These are phyloP conservation scores for Mastacembelus armatus DNA, from an alignment of 2,797 vertebrate species.

Conservation along the genomic window DNA sequence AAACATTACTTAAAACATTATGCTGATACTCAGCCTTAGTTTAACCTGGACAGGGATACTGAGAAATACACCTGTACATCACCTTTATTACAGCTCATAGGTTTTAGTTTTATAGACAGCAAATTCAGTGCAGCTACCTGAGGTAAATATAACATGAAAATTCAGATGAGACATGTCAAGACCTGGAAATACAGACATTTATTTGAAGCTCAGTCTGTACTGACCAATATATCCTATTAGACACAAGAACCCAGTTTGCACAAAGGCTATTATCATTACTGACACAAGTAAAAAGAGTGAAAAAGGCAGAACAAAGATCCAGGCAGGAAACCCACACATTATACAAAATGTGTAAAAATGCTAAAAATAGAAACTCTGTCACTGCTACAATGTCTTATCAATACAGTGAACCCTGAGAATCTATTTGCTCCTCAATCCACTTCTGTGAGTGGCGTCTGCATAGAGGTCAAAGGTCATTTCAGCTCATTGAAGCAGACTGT, in stretches of 20 bases:
- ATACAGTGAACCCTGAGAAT: conserved; percentile 57
- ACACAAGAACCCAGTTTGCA: conserved; percentile 45
- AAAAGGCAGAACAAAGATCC: conserved; percentile 21
- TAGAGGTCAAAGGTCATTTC: conserved; percentile 38
- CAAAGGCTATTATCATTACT: conserved; percentile 22
- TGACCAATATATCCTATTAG: conserved; percentile 27
- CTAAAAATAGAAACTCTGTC: conserved; percentile 43
- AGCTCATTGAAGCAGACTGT: conserved; percentile 3
- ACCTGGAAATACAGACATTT: conserved; percentile 51
- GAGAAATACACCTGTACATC: too few relatives aligned
- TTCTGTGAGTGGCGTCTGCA: conserved; percentile 32
- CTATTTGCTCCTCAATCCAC: conserved; percentile 2
- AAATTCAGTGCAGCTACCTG: neutral
- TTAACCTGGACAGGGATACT: too few relatives aligned
- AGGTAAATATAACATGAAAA: neutral
- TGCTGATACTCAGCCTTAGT: too few relatives aligned
- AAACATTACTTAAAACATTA: too few relatives aligned
- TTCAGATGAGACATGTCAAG: conserved; percentile 19
- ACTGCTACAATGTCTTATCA: conserved; percentile 11
- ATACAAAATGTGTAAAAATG: conserved; percentile 62
- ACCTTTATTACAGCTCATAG: too few relatives aligned
- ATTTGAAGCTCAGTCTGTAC: conserved; percentile 37
- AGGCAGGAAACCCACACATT: conserved; percentile 35
- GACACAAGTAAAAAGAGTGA: conserved; percentile 34
- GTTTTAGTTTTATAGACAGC: too few relatives aligned